Conservation (phyloP, 2,797 vertebrate genomes). For the Champsocephalus gunnari region DNA sequence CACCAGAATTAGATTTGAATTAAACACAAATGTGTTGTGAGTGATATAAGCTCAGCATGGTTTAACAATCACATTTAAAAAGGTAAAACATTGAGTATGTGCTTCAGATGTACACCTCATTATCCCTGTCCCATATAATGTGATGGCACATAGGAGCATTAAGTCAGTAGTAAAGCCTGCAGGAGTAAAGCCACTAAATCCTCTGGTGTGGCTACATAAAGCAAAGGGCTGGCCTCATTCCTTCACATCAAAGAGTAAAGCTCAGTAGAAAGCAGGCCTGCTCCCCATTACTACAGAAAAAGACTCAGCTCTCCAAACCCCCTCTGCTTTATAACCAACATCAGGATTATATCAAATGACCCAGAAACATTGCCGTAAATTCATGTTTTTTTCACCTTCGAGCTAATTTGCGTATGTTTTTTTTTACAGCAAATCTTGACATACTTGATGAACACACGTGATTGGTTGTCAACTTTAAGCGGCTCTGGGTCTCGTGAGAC, state of each 20-base stretch:
- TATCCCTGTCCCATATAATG: constrained; percentile 22
- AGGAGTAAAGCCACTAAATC: constrained; percentile 60
- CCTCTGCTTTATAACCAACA: constrained; percentile 38
- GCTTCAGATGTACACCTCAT: constrained; percentile 13
- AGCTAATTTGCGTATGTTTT: not conserved
- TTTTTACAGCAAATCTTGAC: constrained; percentile 8
- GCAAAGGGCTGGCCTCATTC: constrained; percentile 62
- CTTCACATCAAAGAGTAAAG: constrained; percentile 74
- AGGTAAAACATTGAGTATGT: not conserved
- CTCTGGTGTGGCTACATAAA: constrained; percentile 46
- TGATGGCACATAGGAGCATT: constrained; percentile 27
- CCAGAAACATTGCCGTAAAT: constrained; percentile 42
- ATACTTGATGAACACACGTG: constrained; percentile 22
- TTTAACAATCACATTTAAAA: constrained; percentile 16
- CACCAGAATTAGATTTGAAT: constrained; percentile 5
- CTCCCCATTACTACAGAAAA: constrained; percentile 35
- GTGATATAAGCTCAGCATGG: constrained; percentile 6
- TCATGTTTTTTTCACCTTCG: constrained; percentile 22
- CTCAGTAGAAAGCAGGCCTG: constrained; percentile 42
- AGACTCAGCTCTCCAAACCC: constrained; percentile 11
- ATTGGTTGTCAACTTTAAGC: constrained; percentile 16
- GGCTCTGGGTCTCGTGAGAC: constrained; percentile 8
- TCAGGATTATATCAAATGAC: constrained; percentile 44
- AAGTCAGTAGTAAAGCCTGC: constrained; percentile 34
- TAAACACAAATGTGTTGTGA: not conserved